Conservation (phyloP, 2,797 vertebrate species). For the Acanthis flammea region DNA sequence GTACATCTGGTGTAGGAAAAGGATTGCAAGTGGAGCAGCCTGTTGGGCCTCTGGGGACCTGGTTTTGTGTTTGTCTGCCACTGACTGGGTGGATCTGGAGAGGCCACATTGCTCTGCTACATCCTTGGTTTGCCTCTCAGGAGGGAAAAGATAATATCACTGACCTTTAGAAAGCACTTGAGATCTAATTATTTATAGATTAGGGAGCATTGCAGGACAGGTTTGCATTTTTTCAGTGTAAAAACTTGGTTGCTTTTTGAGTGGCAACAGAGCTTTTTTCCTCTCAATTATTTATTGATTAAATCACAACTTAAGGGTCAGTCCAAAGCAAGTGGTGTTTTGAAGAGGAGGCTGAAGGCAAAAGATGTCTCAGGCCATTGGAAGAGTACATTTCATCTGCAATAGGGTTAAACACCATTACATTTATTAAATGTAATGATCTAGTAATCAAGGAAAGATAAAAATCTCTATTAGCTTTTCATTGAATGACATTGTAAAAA, state of each 20-base stretch:
- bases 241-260: neutral
- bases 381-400: neutral
- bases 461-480: neutral
- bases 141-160: neutral
- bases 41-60: fast-evolving
- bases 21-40: neutral
- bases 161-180: neutral
- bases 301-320: neutral
- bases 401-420: neutral
- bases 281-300: neutral
- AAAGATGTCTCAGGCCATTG: neutral
- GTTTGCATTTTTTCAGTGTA: neutral
- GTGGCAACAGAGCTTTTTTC: neutral
- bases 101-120: neutral
- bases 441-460: neutral
- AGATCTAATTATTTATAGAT: neutral
- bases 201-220: neutral
- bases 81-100: neutral
- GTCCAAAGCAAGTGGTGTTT: neutral
- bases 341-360: neutral
- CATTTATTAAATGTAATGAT: neutral
- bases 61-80: neutral
- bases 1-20: neutral
- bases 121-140: neutral
- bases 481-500: neutral